A percentile compares a stretch with the other conserved stretches of the same genome.
Evolutionary conservation across 2,113 vertebrate species (phyloP).

Genomic region (Chunga burmeisteri): DNA sequence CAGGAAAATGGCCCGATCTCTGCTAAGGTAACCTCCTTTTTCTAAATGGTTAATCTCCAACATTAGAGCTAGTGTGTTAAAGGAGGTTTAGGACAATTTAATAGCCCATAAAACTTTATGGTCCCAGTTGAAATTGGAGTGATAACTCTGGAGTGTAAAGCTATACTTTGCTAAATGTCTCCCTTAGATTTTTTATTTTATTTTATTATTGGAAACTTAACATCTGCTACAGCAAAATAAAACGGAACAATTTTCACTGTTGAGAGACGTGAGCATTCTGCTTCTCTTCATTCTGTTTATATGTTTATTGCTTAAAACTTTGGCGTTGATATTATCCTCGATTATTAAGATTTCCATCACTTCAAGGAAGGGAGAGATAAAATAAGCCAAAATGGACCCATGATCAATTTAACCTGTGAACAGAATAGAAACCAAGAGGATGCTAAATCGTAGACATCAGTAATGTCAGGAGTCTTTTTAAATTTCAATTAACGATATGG

Average conservation of each 20-base stretch:
- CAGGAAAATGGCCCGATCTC: not conserved
- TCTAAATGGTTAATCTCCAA: constrained; percentile 58
- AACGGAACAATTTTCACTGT: constrained; percentile 7
- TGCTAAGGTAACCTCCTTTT: constrained; percentile 60
- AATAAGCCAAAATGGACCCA: not conserved
- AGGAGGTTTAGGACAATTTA: constrained; percentile 77
- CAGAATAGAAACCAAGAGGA: not conserved
- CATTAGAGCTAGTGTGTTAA: constrained; percentile 64
- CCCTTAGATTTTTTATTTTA: constrained; percentile 57
- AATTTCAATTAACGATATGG: not conserved
- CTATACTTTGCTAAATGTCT: constrained; percentile 61
- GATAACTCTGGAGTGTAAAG: constrained; percentile 68
- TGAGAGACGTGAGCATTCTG: constrained; percentile 39
- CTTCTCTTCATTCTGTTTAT: constrained; percentile 39
- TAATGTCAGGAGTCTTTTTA: not conserved
- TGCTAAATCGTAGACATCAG: not conserved
- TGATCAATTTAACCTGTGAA: not conserved
- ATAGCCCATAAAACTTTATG: constrained; percentile 80
- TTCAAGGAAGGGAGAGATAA: not conserved
- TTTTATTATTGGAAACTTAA: constrained; percentile 66
- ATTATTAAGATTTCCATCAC: not conserved
- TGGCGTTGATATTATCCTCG: not conserved
- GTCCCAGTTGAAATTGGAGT: constrained; percentile 73
- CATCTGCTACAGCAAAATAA: constrained; percentile 67
- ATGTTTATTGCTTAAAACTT: constrained; percentile 68